These are phyloP conservation scores for Lophochroa leadbeateri DNA, from an alignment of 2,113 vertebrate species.

Conservation along the genomic window DNA sequence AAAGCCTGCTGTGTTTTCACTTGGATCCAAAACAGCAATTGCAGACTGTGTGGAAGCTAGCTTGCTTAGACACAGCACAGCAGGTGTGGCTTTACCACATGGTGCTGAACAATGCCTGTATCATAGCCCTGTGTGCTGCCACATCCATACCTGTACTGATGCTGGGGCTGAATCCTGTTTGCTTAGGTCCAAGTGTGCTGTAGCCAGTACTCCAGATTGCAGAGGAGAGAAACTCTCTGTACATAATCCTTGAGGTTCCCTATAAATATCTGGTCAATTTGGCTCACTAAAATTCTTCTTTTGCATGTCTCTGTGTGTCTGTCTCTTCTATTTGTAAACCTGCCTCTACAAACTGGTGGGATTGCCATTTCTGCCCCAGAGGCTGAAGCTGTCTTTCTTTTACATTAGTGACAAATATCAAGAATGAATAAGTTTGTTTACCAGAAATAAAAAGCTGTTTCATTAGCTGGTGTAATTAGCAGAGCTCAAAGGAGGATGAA, in stretches of 20 bases:
- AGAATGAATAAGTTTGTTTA: not conserved
- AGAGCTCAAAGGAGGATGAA: not conserved
- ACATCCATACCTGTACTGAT: not conserved
- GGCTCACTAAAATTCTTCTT: not conserved
- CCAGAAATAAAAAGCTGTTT: not conserved
- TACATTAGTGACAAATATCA: not conserved
- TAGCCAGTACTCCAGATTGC: not conserved
- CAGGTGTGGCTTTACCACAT: not conserved
- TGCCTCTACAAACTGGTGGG: not conserved
- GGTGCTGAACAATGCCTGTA: not conserved
- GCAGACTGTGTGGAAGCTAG: not conserved
- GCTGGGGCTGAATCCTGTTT: not conserved
- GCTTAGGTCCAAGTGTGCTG: not conserved
- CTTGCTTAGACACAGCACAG: not conserved
- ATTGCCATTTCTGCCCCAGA: not conserved
- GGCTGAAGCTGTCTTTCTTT: not conserved
- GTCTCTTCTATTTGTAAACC: not conserved
- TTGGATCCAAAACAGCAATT: not conserved
- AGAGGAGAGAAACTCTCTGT: not conserved
- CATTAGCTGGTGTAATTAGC: not conserved
- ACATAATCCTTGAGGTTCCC: not conserved
- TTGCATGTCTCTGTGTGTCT: not conserved
- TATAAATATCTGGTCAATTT: not conserved
- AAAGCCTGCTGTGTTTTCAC: not conserved
- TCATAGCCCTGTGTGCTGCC: rapidly evolving